Conservation (phyloP, 2,797 vertebrate species). For the Gobio occitaniae region DNA sequence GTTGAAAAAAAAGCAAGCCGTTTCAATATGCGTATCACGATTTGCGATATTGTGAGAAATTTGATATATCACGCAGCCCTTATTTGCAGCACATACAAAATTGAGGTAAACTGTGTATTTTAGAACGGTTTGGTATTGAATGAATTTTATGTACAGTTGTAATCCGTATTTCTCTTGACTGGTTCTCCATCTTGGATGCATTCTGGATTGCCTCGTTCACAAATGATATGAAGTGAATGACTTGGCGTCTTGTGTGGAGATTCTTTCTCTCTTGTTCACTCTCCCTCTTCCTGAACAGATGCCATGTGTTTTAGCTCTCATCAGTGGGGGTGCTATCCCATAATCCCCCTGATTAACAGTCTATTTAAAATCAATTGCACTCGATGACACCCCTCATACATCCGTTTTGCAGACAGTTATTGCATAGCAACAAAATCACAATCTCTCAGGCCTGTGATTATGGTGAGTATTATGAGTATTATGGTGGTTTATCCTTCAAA, state of each 20-base stretch:
- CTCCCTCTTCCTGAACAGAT: slow-evolving; percentile 38
- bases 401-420: not conserved
- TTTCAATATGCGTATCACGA: not conserved
- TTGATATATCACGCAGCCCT: too few species aligned
- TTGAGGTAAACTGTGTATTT: not conserved
- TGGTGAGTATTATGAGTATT: slow-evolving; percentile 2
- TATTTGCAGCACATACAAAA: not conserved
- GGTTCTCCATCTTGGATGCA: too few species aligned
- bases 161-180: not conserved
- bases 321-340: slow-evolving; percentile 31
- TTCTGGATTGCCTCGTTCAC: not conserved
- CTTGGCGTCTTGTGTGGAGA: not conserved
- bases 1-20: not conserved
- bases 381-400: not conserved
- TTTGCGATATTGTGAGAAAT: not conserved
- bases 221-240: slow-evolving; percentile 23
- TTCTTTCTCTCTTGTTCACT: slow-evolving; percentile 26
- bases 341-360: slow-evolving; percentile 55
- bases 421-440: not conserved
- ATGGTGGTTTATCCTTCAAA: slow-evolving; percentile 29
- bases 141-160: not conserved
- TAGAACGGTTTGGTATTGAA: not conserved
- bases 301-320: slow-evolving; percentile 33
- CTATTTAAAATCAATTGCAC: slow-evolving; percentile 46
- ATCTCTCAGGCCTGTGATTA: slow-evolving; percentile 3